A percentile compares a stretch with the other conserved stretches of the same genome.
These are phyloP conservation scores for Hydrozoanthus gracilis DNA, from an alignment of 92 coral and sea anemone species.

Conservation along the genomic window DNA sequence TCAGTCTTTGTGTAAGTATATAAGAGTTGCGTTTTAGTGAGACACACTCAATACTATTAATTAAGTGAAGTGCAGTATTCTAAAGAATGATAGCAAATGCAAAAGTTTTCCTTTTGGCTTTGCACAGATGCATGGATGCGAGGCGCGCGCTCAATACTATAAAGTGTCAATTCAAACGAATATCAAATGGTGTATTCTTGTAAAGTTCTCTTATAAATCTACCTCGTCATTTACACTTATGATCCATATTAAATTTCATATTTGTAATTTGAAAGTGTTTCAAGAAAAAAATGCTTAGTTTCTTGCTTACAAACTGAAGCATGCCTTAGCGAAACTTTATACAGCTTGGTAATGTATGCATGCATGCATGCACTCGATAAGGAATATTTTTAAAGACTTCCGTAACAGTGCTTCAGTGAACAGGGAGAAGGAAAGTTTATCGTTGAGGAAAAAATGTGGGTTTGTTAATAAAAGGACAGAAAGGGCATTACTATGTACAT, in stretches of 20 bases:
- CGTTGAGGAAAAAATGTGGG: not conserved
- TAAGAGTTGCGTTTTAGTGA: not conserved
- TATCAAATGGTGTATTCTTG: no score
- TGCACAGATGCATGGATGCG: no score
- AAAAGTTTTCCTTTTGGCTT: no score
- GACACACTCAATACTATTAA: not conserved
- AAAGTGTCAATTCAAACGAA: no score
- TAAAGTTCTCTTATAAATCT: no score
- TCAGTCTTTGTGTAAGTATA: conserved; percentile 91
- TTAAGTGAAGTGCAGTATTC: not conserved
- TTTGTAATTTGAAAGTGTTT: no score
- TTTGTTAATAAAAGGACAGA: not conserved
- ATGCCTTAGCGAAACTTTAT: not conserved
- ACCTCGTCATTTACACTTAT: no score
- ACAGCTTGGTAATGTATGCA: not conserved
- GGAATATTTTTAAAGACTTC: not conserved
- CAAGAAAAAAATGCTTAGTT: no score
- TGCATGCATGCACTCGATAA: not conserved
- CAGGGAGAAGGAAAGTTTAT: not conserved
- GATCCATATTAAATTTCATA: no score
- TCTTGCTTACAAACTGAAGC: not conserved
- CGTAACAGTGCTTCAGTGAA: not conserved
- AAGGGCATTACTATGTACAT: not conserved
- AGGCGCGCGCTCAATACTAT: no score
- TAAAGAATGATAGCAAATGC: not conserved